phyloP scores from a whole-genome alignment of 92 coral and sea anemone genomes.

The Zoanthus gigantus region DNA sequence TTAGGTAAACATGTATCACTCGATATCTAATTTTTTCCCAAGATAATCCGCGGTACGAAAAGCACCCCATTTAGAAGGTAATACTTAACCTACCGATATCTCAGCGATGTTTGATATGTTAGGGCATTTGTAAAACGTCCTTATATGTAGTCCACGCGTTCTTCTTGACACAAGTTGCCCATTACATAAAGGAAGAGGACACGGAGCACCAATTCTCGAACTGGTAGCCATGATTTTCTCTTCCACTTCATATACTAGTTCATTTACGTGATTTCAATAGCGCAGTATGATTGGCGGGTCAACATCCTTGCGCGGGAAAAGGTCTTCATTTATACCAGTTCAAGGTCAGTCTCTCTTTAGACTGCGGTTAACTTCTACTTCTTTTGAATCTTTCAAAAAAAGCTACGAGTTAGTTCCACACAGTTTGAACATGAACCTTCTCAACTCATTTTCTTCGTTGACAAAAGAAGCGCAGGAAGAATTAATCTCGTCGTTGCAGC shows the following conservation, averaged over 20 bases:
- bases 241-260: background rate
- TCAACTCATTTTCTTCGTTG: background rate
- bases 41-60: background rate
- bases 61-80: background rate
- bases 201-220: background rate
- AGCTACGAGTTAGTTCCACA: background rate
- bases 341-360: conserved; percentile 1
- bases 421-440: background rate
- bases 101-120: background rate
- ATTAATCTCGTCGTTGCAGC: background rate
- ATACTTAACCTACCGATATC: background rate
- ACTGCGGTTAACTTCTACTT: background rate
- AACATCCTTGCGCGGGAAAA: background rate
- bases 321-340: background rate
- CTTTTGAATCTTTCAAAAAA: background rate
- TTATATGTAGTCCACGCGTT: background rate
- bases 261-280: conserved; percentile 2
- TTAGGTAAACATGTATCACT: too few species aligned
- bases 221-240: background rate
- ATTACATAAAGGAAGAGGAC: background rate
- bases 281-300: background rate
- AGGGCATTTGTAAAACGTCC: background rate
- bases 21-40: too few species aligned
- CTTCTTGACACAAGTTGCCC: background rate
- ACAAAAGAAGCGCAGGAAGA: background rate